Evolutionary conservation across 2,797 vertebrate genomes (phyloP).

Genomic region (Mus caroli): DNA sequence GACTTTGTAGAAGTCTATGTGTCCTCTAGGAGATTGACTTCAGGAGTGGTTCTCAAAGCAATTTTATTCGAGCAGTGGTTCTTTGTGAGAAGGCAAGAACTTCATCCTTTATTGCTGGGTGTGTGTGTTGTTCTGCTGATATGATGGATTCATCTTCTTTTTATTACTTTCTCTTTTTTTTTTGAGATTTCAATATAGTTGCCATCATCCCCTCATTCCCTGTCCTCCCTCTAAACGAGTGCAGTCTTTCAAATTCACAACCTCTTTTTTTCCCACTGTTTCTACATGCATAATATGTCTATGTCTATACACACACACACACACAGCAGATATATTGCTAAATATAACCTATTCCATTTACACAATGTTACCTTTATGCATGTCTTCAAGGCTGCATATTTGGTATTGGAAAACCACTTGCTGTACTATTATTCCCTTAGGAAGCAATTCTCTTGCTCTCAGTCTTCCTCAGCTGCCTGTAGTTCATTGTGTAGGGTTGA

Average conservation of each 20-base stretch:
- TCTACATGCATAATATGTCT: not conserved
- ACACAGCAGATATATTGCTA: too few species aligned
- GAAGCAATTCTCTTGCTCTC: not conserved
- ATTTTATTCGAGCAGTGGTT: not conserved
- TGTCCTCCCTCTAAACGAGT: too few species aligned
- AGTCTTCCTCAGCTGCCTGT: not conserved
- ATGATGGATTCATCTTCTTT: not conserved
- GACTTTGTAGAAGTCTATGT: not conserved
- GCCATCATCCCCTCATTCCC: not conserved
- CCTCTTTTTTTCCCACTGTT: too few species aligned
- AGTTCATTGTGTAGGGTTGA: not conserved
- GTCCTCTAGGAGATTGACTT: constrained; percentile 4
- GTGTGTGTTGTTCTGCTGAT: not conserved
- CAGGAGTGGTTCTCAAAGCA: constrained; percentile 5
- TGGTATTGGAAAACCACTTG: not conserved
- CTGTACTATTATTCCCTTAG: not conserved
- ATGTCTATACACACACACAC: not conserved
- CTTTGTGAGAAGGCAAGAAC: not conserved
- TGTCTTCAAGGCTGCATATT: not conserved
- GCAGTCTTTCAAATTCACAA: too few species aligned
- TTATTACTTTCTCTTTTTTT: not conserved
- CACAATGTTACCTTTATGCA: not conserved
- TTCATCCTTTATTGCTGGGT: not conserved
- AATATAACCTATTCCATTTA: too few species aligned
- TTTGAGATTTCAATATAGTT: not conserved